Evolutionary conservation across 2,888 invertebrate species (phyloP).

Genomic region (Crematogaster levior): DNA sequence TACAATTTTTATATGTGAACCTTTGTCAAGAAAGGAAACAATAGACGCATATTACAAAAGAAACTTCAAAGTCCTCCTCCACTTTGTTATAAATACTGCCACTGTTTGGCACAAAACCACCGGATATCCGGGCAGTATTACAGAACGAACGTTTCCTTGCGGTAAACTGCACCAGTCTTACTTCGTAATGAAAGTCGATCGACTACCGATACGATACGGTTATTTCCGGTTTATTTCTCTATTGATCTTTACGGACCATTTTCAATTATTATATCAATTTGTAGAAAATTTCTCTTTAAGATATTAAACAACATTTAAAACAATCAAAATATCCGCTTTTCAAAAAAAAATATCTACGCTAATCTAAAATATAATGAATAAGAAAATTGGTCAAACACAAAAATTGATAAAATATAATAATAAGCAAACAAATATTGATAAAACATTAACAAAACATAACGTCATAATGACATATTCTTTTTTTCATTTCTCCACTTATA

Average conservation of each 20-base stretch:
- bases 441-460: background rate
- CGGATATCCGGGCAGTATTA: conserved; percentile 33
- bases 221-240: conserved; percentile 8
- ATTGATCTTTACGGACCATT: background rate
- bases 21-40: conserved; percentile 7
- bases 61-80: background rate
- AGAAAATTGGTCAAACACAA: too few relatives aligned
- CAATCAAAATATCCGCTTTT: background rate
- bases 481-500: background rate
- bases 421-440: background rate
- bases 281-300: background rate
- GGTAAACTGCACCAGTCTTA: conserved; percentile 3
- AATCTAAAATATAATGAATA: too few relatives aligned
- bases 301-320: conserved; percentile 6
- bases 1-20: background rate
- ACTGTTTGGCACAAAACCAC: conserved; percentile 35
- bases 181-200: conserved; percentile 12
- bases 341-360: background rate
- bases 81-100: conserved; percentile 35
- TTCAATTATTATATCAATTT: background rate
- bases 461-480: background rate
- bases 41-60: conserved; percentile 21
- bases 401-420: background rate
- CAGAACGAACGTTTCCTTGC: conserved; percentile 44
- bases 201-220: background rate